Evolutionary conservation across 2,113 vertebrate species (phyloP), one percentile per base, ranked within the genome.

Genomic region (Perca fluviatilis): DNA sequence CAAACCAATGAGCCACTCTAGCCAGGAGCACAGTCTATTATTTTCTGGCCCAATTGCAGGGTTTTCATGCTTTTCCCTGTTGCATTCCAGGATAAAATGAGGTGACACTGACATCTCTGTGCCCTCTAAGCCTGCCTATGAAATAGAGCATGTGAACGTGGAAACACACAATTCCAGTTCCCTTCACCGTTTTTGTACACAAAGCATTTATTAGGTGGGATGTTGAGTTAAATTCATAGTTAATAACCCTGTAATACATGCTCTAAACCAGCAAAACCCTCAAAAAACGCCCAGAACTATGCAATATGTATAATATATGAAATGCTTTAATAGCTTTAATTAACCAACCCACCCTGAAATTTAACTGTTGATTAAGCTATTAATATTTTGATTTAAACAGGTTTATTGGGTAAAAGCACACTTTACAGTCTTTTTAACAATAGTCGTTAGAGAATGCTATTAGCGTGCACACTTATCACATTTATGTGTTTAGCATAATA

Each of bases 1-100:
- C 84, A 90, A 90, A 87, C 81, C 90, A 46, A 83, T 71, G 74
- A 88, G 80, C 60, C 75, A 27, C 79, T 73, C 74, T 86, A 89
- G 87, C 86, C 87, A 67, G 75, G 56, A 86, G 70, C 66, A 21
- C 47, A 89, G 85, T 77, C 88, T 90, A 74, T 93, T 87, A 93
- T 92, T 92, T 91, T 76, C 85, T 82, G 76, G 70, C 58, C 62
- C 76, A 83, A 88, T 83, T 89, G 74, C 64, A 89, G 70, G 74
- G 79, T 80, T 85, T 82, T 81, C 58, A 51, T 71, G 72, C 67
- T 70, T 87, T 88, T 77, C 53, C 53, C 63, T n/a, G n/a, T 81
- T 71, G 77, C 77, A 80, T 83, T 91, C 56, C 70, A 40, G 74
- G 79, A 89, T 68, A 51, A 85, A 78, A 83, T 1, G 86, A 90